Percentiles rank a stretch among this genome's conserved stretches.
Conservation (phyloP, 2,113 vertebrate genomes). For the Pycnonotus jocosus region DNA sequence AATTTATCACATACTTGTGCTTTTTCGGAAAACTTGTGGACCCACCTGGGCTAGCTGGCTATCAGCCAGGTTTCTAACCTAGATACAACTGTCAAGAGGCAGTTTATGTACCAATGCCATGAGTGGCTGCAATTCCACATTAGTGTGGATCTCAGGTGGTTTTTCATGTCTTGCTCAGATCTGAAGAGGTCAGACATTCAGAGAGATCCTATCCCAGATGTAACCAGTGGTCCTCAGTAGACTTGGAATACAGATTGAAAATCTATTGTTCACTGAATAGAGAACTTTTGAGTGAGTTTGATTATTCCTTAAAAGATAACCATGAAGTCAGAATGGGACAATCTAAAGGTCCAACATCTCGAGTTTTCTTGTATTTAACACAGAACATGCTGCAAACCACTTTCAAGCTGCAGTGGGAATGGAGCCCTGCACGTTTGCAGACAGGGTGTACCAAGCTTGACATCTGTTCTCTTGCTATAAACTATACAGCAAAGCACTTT, state of each 20-base stretch:
- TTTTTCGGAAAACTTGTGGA: background rate
- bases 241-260: background rate
- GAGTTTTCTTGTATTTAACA: background rate
- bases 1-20: rapidly evolving
- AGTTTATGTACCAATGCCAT: background rate
- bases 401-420: background rate
- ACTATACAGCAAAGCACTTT: background rate
- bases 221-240: background rate
- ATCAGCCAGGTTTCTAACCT: background rate
- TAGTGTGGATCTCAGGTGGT: background rate
- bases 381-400: background rate
- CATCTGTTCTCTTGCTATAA: background rate
- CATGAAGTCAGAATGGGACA: background rate
- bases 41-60: background rate
- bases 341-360: background rate
- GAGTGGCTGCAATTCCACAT: background rate
- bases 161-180: background rate
- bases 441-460: background rate
- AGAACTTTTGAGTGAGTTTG: background rate
- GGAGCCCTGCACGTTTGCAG: background rate
- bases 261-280: background rate
- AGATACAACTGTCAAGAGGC: background rate
- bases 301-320: background rate
- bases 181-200: background rate
- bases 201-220: background rate